Base-by-base conservation (phyloP, 2,888 invertebrate genomes). In the Ectemnius continuus region DNA sequence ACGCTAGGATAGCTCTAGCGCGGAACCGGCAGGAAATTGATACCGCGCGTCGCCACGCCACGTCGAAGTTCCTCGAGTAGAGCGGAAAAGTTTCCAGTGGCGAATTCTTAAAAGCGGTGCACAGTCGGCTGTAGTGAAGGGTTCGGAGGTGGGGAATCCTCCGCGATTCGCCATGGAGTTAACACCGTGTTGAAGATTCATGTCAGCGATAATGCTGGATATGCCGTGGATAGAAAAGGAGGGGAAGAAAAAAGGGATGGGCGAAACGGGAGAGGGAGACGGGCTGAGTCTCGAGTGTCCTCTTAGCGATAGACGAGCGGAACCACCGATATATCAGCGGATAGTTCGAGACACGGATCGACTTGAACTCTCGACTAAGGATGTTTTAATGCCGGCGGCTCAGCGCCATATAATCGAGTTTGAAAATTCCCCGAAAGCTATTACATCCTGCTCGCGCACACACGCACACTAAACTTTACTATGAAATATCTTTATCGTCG, bases 331-430 rank as follows among this genome's bases (percentile, higher is more conserved):
- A 16, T 16, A 52, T 52, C 52, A 52, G n/a, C 52, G 16, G 52
- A 14, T 52, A 16, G 52, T 52, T 52, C 14, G 16, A 14, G 16
- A 13, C 52, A 52, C 6, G 8, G 52, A 52, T 14, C 16, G 52
- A 14, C 16, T 52, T 13, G 14, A 52, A 16, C n/a, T 52, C 52
- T 36, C 36, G 8, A 36, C 36, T 36, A 16, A 52, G 14, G 52
- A 16, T 52, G 16, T 52, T 52, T 52, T 52, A 52, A 14, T 16
- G 52, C 52, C 52, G 6, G 13, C 52, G 16, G 16, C 52, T 5
- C 52, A 13, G 52, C 16, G 52, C 11, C 52, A 36, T 52, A 52
- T 52, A 52, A 52, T 52, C 52, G 52, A 52, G 52, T 52, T 52
- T 13, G 16, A 14, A 16, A 52, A 52, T 52, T 52, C 52, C 1